These are phyloP conservation scores for Biston betularia DNA, from an alignment of 2,888 invertebrate genomes.

Conservation along the genomic window DNA sequence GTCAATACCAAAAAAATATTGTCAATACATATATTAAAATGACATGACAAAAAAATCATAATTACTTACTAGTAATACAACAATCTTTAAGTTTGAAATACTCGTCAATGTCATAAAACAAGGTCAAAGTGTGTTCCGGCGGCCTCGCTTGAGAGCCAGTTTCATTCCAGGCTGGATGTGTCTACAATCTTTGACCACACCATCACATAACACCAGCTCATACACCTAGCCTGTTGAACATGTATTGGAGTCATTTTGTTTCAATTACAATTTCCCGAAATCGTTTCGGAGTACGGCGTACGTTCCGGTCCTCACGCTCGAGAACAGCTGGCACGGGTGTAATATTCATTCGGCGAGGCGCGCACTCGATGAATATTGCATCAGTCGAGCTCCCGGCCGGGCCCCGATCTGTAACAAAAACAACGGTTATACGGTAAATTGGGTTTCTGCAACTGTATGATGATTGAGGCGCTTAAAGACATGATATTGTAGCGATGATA, in stretches of 20 bases:
- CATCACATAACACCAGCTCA: too few relatives aligned
- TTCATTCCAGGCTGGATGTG: too few relatives aligned
- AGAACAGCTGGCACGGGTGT: conserved; percentile 26
- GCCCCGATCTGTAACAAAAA: conserved; percentile 8
- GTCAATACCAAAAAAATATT: too few relatives aligned
- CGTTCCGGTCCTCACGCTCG: neutral
- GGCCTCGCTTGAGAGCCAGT: too few relatives aligned
- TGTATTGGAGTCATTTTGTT: neutral
- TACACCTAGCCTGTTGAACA: too few relatives aligned
- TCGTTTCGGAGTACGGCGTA: neutral
- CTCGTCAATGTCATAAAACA: too few relatives aligned
- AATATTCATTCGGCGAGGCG: conserved; percentile 26
- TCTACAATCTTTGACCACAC: too few relatives aligned
- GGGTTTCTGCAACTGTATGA: neutral
- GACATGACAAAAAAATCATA: too few relatives aligned
- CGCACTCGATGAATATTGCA: conserved; percentile 35
- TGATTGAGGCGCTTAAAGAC: neutral
- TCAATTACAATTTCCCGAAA: neutral
- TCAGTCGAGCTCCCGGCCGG: conserved; percentile 13
- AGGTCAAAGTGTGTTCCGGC: too few relatives aligned
- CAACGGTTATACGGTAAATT: conserved; percentile 17
- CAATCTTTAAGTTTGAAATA: too few relatives aligned
- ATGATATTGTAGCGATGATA: neutral
- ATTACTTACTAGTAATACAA: too few relatives aligned
- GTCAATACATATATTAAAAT: too few relatives aligned